Evolutionary conservation across 2,113 vertebrate genomes (phyloP), one percentile per base, ranked within the genome.

Genomic region (Corydoras maculifer): DNA sequence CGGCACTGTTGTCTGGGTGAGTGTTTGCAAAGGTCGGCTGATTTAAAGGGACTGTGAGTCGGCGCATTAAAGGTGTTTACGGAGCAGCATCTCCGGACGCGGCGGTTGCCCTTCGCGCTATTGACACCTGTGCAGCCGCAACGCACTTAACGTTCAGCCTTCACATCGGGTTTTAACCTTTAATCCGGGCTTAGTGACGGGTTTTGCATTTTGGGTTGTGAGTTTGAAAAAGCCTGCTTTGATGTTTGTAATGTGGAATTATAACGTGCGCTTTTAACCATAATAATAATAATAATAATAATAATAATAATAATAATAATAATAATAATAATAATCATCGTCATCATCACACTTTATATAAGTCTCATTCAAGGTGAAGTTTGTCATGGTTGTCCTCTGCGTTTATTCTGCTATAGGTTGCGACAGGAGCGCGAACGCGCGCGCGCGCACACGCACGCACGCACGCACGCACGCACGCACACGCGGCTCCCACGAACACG

Each of bases 61-160:
- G 3, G n/a, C n/a, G 6, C 18, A 13, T 7, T 57, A 57, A 6
- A 57, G 54, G 9, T n/a, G 49, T 49, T 68, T 62, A 51, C 7
- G 55, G 32, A 65, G 60, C 69, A 62, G 51, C 75, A 76, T 76
- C 69, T 68, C 75, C 11, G 75, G 57, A 62, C 69, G 49, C 57
- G 18, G 30, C 53, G 9, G 30, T 31, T 58, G 65, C 25, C 54
- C 31, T 68, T 63, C 32, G 9, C 65, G 13, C 31, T 55, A 58
- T 58, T 31, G 35, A 43, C 35, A 43, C 35, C 35, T 43, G 35
- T 43, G 35, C 35, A 8, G 35, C 35, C 7, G 35, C 35, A 43
- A 8, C 35, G 35, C 35, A 43, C 35, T 4, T 8, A 43, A 43
- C 35, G 7, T 43, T 43, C 35, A 2, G 4, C 1, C 35, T 43